A percentile compares a stretch with the other conserved stretches of the same genome.
Evolutionary conservation across 2,797 vertebrate genomes (phyloP).

Genomic region (Peromyscus eremicus): DNA sequence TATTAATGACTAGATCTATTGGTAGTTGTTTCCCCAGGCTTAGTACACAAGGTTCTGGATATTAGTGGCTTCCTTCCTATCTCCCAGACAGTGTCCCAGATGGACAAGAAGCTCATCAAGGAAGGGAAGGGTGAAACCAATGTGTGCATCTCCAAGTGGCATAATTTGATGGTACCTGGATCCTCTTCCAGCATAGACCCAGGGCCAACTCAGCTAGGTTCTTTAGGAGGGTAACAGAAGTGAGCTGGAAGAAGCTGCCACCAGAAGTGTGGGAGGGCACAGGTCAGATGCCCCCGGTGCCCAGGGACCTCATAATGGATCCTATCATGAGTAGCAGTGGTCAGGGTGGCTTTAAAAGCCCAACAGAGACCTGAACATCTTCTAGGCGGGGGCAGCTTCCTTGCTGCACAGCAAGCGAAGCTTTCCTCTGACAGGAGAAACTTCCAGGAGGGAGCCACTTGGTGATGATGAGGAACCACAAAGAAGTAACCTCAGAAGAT

Average conservation of each 20-base stretch:
- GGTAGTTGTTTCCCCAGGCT: neutral
- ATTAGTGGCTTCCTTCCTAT: neutral
- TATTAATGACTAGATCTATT: neutral
- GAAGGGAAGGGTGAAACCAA: neutral
- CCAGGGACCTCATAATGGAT: neutral
- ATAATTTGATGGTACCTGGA: too few species aligned
- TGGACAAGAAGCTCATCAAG: neutral
- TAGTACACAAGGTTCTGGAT: neutral
- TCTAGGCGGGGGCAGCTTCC: neutral
- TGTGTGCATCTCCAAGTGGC: neutral
- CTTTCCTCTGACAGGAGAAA: neutral
- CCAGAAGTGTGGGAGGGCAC: neutral
- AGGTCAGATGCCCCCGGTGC: neutral
- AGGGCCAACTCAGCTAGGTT: neutral
- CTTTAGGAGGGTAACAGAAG: neutral
- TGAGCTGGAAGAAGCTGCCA: neutral
- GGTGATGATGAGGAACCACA: neutral
- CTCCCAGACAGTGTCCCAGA: neutral
- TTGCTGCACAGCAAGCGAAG: neutral
- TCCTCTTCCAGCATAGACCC: neutral
- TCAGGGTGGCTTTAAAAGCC: neutral
- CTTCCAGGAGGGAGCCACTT: neutral
- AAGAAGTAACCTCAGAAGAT: neutral
- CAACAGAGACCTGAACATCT: neutral
- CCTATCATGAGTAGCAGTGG: neutral